Conservation (phyloP, 2,797 vertebrate species). For the Ibycter americanus region DNA sequence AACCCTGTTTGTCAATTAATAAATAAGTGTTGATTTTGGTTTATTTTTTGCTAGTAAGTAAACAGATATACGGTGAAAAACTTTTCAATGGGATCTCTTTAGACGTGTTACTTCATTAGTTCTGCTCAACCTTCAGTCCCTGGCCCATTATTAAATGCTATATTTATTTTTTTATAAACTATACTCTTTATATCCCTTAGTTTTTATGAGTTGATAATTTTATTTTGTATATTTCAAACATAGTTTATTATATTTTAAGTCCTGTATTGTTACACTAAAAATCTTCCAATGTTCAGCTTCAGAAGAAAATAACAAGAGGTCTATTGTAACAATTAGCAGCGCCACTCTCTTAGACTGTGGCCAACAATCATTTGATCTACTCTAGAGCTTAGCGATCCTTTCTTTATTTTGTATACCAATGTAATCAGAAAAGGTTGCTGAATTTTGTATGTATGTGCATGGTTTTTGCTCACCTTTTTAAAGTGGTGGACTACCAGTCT, state of each 20-base stretch:
- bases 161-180: slow-evolving; percentile 53
- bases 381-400: background rate
- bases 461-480: background rate
- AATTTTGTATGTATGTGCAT: background rate
- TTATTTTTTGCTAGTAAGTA: background rate
- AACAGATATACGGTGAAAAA: background rate
- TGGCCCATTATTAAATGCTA: slow-evolving; percentile 10
- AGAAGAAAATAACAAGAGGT: background rate
- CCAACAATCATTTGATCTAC: background rate
- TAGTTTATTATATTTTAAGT: background rate
- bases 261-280: slow-evolving; percentile 22
- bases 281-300: background rate
- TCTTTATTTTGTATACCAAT: background rate
- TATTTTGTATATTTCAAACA: slow-evolving; percentile 43
- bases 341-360: background rate
- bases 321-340: background rate
- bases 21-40: background rate
- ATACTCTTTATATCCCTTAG: slow-evolving; percentile 10
- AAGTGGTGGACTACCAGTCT: background rate
- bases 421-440: background rate
- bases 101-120: background rate
- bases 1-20: background rate
- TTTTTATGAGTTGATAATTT: slow-evolving; percentile 50
- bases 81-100: background rate
- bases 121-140: background rate